A percentile compares a stretch with the other conserved stretches of the same genome.
phyloP scores from a whole-genome alignment of 2,113 vertebrate genomes.

The Erpornis zantholeuca region DNA sequence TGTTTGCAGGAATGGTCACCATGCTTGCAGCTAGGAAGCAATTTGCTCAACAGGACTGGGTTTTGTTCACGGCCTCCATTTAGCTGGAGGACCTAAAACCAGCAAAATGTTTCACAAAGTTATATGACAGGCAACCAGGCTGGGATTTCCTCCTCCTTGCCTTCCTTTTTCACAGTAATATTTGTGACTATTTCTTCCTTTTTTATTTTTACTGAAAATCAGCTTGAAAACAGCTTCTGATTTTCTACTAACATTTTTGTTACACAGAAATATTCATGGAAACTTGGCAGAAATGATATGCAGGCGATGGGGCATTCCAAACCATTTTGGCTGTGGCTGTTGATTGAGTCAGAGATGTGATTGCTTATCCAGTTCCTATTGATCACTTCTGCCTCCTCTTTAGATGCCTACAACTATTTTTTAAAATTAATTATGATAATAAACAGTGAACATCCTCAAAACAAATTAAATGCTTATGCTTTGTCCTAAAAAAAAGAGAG shows the following conservation, averaged over 20 bases:
- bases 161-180: background rate
- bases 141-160: background rate
- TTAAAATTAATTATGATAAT: background rate
- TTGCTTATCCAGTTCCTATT: background rate
- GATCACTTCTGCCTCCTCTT: background rate
- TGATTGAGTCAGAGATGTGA: background rate
- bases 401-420: background rate
- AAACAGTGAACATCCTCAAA: background rate
- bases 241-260: background rate
- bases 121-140: background rate
- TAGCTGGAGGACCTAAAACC: background rate
- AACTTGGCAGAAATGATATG: background rate
- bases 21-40: slow-evolving; percentile 56
- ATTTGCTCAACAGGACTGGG: slow-evolving; percentile 61
- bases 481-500: background rate
- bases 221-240: background rate
- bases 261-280: background rate
- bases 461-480: background rate
- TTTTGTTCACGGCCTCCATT: slow-evolving; percentile 10
- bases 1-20: slow-evolving; percentile 65
- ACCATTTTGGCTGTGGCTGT: background rate
- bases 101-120: slow-evolving; percentile 10
- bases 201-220: background rate
- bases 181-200: background rate
- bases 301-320: background rate